Evolutionary conservation across 2,888 invertebrate genomes (phyloP).

Genomic region (Elysia crispata): DNA sequence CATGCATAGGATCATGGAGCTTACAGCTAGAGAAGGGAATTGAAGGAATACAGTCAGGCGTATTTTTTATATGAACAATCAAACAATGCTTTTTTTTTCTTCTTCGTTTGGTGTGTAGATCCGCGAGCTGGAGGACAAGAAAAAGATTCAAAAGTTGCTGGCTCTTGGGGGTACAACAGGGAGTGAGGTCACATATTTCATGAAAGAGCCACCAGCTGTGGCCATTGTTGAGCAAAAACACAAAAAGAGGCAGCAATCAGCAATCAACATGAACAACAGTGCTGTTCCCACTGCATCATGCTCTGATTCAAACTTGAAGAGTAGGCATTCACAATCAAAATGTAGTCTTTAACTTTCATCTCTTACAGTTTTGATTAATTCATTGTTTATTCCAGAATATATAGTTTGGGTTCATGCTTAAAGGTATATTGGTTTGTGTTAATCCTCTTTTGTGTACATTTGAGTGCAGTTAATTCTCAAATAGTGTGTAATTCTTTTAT

Average conservation of each 20-base stretch:
- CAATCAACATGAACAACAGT: conserved; percentile 42
- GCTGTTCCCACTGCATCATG: conserved; percentile 38
- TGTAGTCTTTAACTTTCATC: too few relatives aligned
- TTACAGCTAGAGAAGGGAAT: too few relatives aligned
- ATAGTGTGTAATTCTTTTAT: too few relatives aligned
- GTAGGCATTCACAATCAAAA: neutral
- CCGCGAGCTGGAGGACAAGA: conserved; percentile 77
- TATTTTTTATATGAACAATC: too few relatives aligned
- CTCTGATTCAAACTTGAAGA: conserved; percentile 19
- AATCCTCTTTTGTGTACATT: too few relatives aligned
- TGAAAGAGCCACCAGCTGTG: conserved; percentile 77
- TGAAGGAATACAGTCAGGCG: too few relatives aligned
- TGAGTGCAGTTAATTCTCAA: too few relatives aligned
- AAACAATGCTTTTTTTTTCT: conserved; percentile 4
- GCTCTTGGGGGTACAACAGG: conserved; percentile 73
- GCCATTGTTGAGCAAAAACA: conserved; percentile 74
- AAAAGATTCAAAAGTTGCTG: conserved; percentile 77
- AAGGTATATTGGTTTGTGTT: too few relatives aligned
- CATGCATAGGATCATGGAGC: too few relatives aligned
- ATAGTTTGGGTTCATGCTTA: too few relatives aligned
- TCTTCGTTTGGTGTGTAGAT: conserved; percentile 71
- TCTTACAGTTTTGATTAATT: too few relatives aligned
- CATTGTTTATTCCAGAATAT: too few relatives aligned
- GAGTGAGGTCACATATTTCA: conserved; percentile 77
- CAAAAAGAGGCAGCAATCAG: conserved; percentile 26